Evolutionary conservation across 2,113 vertebrate genomes (phyloP).

Genomic region (Vimba vimba): DNA sequence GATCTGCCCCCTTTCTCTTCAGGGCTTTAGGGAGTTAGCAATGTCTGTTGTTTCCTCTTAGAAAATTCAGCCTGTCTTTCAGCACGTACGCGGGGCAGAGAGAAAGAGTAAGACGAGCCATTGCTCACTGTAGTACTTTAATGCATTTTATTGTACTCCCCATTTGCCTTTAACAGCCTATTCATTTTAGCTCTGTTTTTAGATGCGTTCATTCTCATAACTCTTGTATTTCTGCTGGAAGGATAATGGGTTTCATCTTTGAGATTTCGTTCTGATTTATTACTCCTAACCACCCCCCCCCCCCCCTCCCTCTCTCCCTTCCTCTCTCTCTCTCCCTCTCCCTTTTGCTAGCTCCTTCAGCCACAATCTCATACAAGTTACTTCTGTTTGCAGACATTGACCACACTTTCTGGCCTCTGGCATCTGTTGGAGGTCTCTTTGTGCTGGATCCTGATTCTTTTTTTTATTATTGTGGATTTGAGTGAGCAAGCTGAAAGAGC

Average conservation of each 20-base stretch:
- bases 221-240: constrained; percentile 30
- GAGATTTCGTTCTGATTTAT: constrained; percentile 47
- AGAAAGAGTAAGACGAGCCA: constrained; percentile 3
- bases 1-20: constrained; percentile 50
- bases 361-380: constrained; percentile 23
- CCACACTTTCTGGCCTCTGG: constrained; percentile 24
- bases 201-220: constrained; percentile 33
- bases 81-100: constrained; percentile 8
- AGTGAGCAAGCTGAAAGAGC: not conserved
- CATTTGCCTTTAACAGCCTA: constrained; percentile 41
- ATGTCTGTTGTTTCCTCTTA: constrained; percentile 48
- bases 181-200: constrained; percentile 11
- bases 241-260: constrained; percentile 44
- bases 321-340: not conserved
- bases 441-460: not conserved
- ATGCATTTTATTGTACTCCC: constrained; percentile 30
- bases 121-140: constrained; percentile 42
- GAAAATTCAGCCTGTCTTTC: constrained; percentile 13
- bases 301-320: not conserved
- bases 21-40: constrained; percentile 61
- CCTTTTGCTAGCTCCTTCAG: not conserved
- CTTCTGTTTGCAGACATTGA: constrained; percentile 27
- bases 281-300: constrained; percentile 1
- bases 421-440: not conserved
- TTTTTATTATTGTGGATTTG: constrained; percentile 2